phyloP scores from a whole-genome alignment of 1,140 invertebrate species.

The Carposina sasakii region DNA sequence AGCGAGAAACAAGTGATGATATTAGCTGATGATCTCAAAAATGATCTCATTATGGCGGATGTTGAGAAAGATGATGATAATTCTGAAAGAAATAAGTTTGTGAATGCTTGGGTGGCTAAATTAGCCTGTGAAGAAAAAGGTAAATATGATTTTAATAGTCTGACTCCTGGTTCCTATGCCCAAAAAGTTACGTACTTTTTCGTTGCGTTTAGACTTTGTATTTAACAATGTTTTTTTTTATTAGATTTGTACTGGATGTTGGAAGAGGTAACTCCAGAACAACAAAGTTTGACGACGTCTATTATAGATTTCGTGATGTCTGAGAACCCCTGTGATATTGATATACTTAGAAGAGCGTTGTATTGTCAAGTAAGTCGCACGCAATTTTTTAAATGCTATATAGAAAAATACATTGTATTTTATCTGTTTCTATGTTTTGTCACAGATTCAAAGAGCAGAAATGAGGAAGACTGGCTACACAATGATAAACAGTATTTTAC shows the following conservation, averaged over 20 bases:
- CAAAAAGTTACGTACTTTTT: no score
- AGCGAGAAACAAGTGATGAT: conserved; percentile 65
- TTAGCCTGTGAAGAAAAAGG: conserved; percentile 63
- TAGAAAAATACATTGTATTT: no score
- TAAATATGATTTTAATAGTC: conserved; percentile 16
- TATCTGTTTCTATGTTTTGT: conserved; percentile 7
- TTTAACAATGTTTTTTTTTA: no score
- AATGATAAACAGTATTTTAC: conserved; percentile 59
- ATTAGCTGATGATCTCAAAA: conserved; percentile 66
- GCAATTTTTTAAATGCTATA: no score
- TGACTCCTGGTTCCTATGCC: no score
- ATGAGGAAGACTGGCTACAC: conserved; percentile 61
- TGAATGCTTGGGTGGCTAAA: conserved; percentile 63
- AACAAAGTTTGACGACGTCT: conserved; percentile 70
- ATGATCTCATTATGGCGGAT: conserved; percentile 65
- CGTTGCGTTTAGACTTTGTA: no score
- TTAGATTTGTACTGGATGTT: conserved; percentile 65
- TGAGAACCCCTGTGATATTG: conserved; percentile 87
- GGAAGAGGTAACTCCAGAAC: conserved; percentile 59
- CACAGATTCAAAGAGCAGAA: conserved; percentile 66
- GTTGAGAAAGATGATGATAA: conserved; percentile 76
- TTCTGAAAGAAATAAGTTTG: conserved; percentile 72
- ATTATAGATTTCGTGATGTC: conserved; percentile 90
- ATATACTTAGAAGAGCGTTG: conserved; percentile 88
- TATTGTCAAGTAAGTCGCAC: conserved; percentile 86